These are phyloP conservation scores for Amphimedon queenslandica DNA, from an alignment of 37 sponge, comb jelly and placozoan species.

Conservation along the genomic window DNA sequence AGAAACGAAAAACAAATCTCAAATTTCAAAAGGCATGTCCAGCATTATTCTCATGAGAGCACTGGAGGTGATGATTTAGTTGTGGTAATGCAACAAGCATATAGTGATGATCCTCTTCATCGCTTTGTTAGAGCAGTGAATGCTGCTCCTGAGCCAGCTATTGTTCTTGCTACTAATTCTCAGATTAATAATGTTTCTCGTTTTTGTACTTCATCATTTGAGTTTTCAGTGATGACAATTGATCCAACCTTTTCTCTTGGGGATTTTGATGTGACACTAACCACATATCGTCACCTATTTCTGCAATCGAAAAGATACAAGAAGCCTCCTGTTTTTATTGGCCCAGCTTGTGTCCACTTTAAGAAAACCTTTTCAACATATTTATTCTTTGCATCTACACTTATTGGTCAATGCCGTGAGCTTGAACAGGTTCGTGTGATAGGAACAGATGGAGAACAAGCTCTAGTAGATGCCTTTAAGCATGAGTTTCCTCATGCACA, in stretches of 20 bases:
- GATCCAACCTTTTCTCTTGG: constrained; percentile 58
- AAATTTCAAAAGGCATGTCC: constrained; percentile 21
- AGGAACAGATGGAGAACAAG: constrained; percentile 48
- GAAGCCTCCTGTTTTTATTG: constrained; percentile 29
- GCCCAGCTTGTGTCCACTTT: constrained; percentile 43
- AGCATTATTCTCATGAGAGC: constrained; percentile 6
- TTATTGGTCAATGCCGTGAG: constrained; percentile 32
- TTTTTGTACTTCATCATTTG: constrained; percentile 45
- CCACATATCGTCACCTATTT: constrained; percentile 33
- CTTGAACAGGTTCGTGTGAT: constrained; percentile 34
- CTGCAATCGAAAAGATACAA: constrained; percentile 17
- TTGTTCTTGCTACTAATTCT: constrained; percentile 33
- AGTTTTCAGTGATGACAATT: constrained; percentile 28
- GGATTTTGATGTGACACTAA: constrained; percentile 52
- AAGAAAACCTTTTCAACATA: constrained; percentile 33
- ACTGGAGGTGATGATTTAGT: constrained; percentile 34
- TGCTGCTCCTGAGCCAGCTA: constrained; percentile 47
- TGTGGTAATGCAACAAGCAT: constrained; percentile 44
- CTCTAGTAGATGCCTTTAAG: constrained; percentile 28
- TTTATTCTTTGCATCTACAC: constrained; percentile 33
- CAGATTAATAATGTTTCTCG: constrained; percentile 37
- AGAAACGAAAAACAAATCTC: constrained; percentile 42
- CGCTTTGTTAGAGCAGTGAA: constrained; percentile 32
- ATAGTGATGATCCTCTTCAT: constrained; percentile 22
- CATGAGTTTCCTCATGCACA: constrained; percentile 35